Evolutionary conservation across 2,888 invertebrate species (phyloP), one percentile per base, ranked within the genome.

Genomic region (Ormyrus labotus): DNA sequence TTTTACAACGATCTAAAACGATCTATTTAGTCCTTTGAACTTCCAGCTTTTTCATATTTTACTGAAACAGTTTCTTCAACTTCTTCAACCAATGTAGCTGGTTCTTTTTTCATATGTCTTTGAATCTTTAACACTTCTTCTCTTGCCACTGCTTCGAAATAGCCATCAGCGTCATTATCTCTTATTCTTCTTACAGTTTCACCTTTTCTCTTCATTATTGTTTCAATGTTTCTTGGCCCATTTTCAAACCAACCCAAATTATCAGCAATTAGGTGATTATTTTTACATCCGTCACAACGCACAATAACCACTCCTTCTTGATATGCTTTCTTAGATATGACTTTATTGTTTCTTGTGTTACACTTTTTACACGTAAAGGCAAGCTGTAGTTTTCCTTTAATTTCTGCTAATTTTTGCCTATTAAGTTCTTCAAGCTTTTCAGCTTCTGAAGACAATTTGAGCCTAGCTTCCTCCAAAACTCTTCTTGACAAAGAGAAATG

Each of bases 171-270:
- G 0, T 63, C 88, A 90, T 90, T 78, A 92, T 92, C 90, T 91
- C 80, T 69, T 71, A 89, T 68, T 73, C 83, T 94, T 60, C 91
- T 92, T 57, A 98, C 96, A 6, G 91, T 92, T 92, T 99, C 98
- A 1, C 98, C 98, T 88, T 96, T 97, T 78, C 94, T 94, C 19
- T 94, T 95, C 89, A 99, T 92, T 55, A 98, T 96, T 83, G 96
- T 95, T 92, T 99, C 98, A 85, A 99, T 96, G 88, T 99, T 99
- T 83, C 93, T 93, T 87, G 94, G 95, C 0, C 94, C 94, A 88
- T 97, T 96, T 0, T 94, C 92, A 89, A 99, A 99, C 99, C 99
- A 99, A 83, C 96, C 96, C 1, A 99, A 92, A 91, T 99, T 98
- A 89, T 99, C 99, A 0, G 99, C 99, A 84, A 99, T 98, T 47